Base-by-base conservation (phyloP, 2,113 vertebrate species). In the Nettapus auritus region DNA sequence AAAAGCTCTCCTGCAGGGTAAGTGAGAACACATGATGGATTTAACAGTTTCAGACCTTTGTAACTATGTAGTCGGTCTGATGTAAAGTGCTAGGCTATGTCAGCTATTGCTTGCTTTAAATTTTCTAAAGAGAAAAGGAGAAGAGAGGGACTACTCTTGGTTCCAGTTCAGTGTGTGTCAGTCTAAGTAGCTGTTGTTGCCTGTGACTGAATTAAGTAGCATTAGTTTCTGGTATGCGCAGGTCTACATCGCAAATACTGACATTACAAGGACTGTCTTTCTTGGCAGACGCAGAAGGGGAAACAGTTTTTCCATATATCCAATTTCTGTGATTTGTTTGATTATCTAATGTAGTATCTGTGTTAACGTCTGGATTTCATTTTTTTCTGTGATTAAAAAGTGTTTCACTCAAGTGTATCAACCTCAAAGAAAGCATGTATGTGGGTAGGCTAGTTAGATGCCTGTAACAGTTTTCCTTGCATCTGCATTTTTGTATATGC, bases 1-100 rank as follows among this genome's bases (percentile, higher is more conserved):
- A 98, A 95, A 99, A 99, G 53, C 98, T 99, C 82, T 99, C 98
- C 7, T 99, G 99, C 98, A 98, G 99, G 98, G 99, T 99, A 96
- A 96, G 97, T 46, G 69, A 62, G 42, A 69, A 21, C 13, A 14
- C n/a, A 9, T 29, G 52, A 42, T 62, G 36, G 36, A 44, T 46
- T 52, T 36, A 44, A 71, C 13, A 5, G 42, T 81, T 73, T 88
- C 10, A 23, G 75, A 55, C 55, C 26, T 75, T 77, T 53, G 23
- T 56, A 69, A 38, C 19, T 74, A 1, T 14, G 19, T 52, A 25
- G 73, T 78, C 4, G 9, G 2, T 66, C 33, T 63, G 66, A 19
- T 53, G 8, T 74, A 21, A 78, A 77, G 38, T 70, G 34, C 9
- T 25, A 28, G 59, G 28, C 31, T 57, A 0, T 10, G 2, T 20